These are phyloP conservation scores for Crocallis elinguaria DNA, from an alignment of 2,888 invertebrate genomes.

Conservation along the genomic window DNA sequence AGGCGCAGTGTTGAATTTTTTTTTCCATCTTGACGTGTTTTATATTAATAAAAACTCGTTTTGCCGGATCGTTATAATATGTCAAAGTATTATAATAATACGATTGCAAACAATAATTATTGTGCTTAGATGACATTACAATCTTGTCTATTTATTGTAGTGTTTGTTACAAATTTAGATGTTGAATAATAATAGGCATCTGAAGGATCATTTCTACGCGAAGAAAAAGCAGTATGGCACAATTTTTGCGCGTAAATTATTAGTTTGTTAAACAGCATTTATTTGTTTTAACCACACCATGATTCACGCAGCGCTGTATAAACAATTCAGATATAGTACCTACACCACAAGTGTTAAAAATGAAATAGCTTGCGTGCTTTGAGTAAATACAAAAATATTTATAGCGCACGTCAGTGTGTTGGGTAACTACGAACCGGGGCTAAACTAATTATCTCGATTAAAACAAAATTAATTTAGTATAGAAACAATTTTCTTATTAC, in stretches of 20 bases:
- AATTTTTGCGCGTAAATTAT: not conserved
- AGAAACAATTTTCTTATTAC: not conserved
- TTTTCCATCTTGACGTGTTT: not conserved
- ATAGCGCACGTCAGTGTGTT: slow-evolving; percentile 4
- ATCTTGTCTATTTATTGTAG: not conserved
- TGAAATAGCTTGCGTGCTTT: slow-evolving; percentile 10
- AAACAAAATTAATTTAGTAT: slow-evolving; percentile 6
- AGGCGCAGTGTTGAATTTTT: not conserved
- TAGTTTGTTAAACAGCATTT: not conserved
- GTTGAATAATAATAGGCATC: no score
- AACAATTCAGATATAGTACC: slow-evolving; percentile 3
- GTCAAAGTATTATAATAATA: no score
- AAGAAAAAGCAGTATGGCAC: not conserved
- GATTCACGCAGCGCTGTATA: slow-evolving; percentile 4
- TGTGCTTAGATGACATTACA: not conserved
- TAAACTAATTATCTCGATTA: slow-evolving; percentile 15
- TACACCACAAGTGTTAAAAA: slow-evolving; percentile 15
- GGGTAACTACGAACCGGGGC: slow-evolving; percentile 4
- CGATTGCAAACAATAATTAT: no score
- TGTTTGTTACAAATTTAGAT: not conserved
- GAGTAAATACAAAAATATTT: slow-evolving; percentile 18
- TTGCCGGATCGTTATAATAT: no score
- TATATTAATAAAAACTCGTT: not conserved
- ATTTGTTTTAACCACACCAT: slow-evolving; percentile 1
- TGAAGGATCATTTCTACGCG: not conserved